These are phyloP conservation scores for Pentalonia nigronervosa DNA, from an alignment of 1,140 invertebrate genomes.

Conservation along the genomic window DNA sequence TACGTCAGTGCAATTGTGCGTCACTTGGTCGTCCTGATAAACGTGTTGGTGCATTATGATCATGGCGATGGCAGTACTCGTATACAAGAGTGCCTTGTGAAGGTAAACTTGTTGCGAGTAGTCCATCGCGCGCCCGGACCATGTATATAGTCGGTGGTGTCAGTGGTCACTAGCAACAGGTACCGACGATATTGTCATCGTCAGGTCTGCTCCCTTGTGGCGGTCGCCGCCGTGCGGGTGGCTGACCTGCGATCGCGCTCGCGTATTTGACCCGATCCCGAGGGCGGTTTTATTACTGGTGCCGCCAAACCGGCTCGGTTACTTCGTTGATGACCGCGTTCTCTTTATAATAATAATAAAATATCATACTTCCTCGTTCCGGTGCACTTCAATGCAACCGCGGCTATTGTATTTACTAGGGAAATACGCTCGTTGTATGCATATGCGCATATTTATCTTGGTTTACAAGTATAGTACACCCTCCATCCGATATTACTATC, in stretches of 20 bases:
- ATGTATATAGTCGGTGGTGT: neutral
- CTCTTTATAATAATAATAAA: neutral
- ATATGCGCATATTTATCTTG: too few species aligned
- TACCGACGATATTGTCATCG: conserved; percentile 31
- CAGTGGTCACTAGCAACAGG: neutral
- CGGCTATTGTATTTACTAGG: neutral
- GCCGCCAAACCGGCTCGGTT: conserved; percentile 51
- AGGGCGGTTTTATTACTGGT: conserved; percentile 36
- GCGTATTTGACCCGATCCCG: conserved; percentile 26
- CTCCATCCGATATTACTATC: neutral
- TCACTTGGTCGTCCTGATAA: conserved; percentile 29
- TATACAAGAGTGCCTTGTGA: conserved; percentile 46
- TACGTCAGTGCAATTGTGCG: neutral
- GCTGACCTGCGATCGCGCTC: conserved; percentile 24
- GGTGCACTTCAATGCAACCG: neutral
- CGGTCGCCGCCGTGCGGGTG: neutral
- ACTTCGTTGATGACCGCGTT: neutral
- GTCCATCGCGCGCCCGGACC: neutral
- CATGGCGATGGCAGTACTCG: neutral
- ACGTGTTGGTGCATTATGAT: conserved; percentile 54
- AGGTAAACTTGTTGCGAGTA: conserved; percentile 51
- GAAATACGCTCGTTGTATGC: neutral
- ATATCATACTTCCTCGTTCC: conserved; percentile 2
- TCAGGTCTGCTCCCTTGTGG: neutral
- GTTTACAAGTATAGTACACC: neutral